Percentiles rank a stretch among this genome's conserved stretches.
Evolutionary conservation across 2,113 vertebrate species (phyloP).

Genomic region (Poicephalus gulielmi): DNA sequence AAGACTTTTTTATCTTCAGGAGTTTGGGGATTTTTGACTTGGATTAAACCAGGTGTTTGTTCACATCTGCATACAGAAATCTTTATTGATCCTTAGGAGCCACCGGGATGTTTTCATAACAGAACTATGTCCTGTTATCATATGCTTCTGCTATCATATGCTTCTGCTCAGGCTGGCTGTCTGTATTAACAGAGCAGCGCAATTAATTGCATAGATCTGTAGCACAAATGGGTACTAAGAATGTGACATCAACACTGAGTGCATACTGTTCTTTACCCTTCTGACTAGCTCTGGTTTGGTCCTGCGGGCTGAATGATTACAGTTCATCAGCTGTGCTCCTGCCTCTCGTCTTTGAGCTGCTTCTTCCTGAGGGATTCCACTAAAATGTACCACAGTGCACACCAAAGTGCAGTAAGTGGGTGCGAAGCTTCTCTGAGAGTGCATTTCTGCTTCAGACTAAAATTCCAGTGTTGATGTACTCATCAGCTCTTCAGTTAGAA

Average conservation of each 20-base stretch:
- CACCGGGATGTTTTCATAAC: not conserved
- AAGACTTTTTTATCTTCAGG: not conserved
- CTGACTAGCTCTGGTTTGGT: not conserved
- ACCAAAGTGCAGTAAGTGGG: not conserved
- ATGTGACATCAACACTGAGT: not conserved
- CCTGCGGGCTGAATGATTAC: not conserved
- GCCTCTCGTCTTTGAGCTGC: not conserved
- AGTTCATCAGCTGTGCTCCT: not conserved
- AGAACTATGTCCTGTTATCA: not conserved
- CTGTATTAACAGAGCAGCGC: not conserved
- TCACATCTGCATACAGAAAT: not conserved
- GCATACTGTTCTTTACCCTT: not conserved
- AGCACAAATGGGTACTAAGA: fast-evolving
- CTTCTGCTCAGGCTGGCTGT: not conserved
- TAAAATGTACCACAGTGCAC: not conserved
- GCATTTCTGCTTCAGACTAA: not conserved
- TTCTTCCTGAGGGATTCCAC: not conserved
- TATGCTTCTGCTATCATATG: not conserved
- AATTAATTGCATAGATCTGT: not conserved
- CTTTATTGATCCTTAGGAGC: not conserved
- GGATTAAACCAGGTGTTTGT: not conserved
- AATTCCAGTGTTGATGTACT: not conserved
- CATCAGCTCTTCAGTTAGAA: not conserved
- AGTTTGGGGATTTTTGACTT: not conserved
- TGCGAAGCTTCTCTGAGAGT: not conserved